These are phyloP conservation scores for Trachelus troglodyta DNA, from an alignment of 2,888 invertebrate species.

Conservation along the genomic window DNA sequence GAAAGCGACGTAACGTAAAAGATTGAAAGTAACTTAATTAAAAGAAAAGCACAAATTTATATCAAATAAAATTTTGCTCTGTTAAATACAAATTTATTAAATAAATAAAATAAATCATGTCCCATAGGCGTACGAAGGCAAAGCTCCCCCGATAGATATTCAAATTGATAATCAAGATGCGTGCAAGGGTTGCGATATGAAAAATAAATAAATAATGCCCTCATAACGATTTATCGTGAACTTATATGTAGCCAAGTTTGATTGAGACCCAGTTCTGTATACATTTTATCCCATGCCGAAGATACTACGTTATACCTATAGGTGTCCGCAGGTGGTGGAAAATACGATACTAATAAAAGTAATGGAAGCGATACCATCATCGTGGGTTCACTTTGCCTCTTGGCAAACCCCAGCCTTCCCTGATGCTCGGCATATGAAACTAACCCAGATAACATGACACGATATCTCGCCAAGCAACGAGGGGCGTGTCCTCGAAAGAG, in stretches of 20 bases:
- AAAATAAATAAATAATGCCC: conserved; percentile 35
- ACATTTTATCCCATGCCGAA: conserved; percentile 23
- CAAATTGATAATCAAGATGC: not conserved
- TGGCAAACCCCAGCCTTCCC: conserved; percentile 13
- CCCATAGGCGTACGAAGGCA: not conserved
- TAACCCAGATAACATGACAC: conserved; percentile 15
- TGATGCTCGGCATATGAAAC: conserved; percentile 23
- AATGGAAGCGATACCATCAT: conserved; percentile 40
- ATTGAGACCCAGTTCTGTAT: conserved; percentile 30
- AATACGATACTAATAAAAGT: conserved; percentile 53
- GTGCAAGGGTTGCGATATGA: not conserved
- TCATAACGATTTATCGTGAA: conserved; percentile 43
- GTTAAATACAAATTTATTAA: not conserved
- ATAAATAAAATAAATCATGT: not conserved
- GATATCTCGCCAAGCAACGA: conserved; percentile 11
- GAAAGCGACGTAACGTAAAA: not conserved
- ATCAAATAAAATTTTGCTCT: not conserved
- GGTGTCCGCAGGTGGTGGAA: conserved; percentile 47
- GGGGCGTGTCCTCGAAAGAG: conserved; percentile 4
- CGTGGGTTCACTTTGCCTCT: conserved; percentile 3
- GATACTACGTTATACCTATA: conserved; percentile 32
- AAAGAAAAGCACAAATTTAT: not conserved
- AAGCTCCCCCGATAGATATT: not conserved
- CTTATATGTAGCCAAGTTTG: conserved; percentile 28
- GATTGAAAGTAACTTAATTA: not conserved